Base-by-base conservation (phyloP, 2,113 vertebrate genomes). In the Azemiops feae region DNA sequence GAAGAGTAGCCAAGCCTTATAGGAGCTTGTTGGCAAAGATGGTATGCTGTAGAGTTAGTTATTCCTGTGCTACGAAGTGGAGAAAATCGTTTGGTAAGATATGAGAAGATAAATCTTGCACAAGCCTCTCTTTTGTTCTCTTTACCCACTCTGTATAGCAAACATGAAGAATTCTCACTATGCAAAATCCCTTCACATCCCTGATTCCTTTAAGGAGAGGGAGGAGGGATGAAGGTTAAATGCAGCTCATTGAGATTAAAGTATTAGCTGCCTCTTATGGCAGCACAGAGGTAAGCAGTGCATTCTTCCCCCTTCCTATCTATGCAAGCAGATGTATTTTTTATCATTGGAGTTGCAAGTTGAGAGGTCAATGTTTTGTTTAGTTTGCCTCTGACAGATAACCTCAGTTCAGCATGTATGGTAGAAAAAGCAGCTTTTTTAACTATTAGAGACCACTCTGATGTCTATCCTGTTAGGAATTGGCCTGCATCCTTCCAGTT, bases 241-340 rank as follows among this genome's bases (percentile, higher is more conserved):
- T 85, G 39, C 43, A 60, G 47, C 43, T 60, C 45, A 85, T 92
- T 20, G 18, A 45, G 53, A 54, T 95, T 95, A 55, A 95, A 92
- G 81, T 39, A 30, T 52, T 64, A 57, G 52, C 88, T 91, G 34
- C 0, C 52, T 60, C 94, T 91, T 22, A 50, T 34, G 27, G 54
- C 45, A 90, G 86, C 12, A 64, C 30, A 86, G n/a, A 57, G 11
- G 45, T 86, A 54, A 89, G 53, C 25, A 58, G 18, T 57, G 20
- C 85, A 20, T 22, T 89, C 43, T 52, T 53, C 30, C 12, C 43
- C 69, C 12, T 85, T 11, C 52, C 34, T 74, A 30, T 87, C 57
- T 30, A 85, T 50, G 23, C 91, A 18, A 87, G 27, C 91, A 53
- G 23, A 11, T 43, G 23, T 47, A 53, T 53, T 87, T 52, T 52